A percentile compares a stretch with the other conserved stretches of the same genome.
These are phyloP conservation scores for Mylabris phalerata DNA, from an alignment of 1,140 invertebrate genomes.

Conservation along the genomic window DNA sequence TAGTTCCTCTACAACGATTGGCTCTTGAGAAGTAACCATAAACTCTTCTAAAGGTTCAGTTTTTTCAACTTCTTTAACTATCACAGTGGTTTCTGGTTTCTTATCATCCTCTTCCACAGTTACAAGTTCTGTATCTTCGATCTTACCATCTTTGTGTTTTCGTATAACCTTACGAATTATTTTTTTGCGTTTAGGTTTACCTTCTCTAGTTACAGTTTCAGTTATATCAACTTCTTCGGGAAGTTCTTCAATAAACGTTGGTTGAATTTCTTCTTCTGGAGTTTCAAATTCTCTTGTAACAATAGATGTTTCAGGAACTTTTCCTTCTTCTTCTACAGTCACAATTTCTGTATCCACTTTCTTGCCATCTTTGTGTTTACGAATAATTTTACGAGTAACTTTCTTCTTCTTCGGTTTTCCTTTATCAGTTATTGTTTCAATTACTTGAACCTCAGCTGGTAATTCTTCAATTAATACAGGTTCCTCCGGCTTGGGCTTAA, in stretches of 20 bases:
- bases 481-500: not conserved
- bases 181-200: slow-evolving; percentile 36
- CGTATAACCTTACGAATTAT: slow-evolving; percentile 34
- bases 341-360: no score
- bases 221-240: slow-evolving; percentile 32
- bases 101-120: slow-evolving; percentile 41
- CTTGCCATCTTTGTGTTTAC: no score
- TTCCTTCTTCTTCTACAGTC: no score
- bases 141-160: slow-evolving; percentile 32
- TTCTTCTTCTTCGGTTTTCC: slow-evolving; percentile 40
- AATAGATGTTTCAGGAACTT: no score
- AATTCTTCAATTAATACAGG: slow-evolving; percentile 12
- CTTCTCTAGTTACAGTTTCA: slow-evolving; percentile 37
- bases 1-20: slow-evolving; percentile 36
- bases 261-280: slow-evolving; percentile 33
- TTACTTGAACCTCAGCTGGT: slow-evolving; percentile 40
- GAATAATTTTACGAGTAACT: no score
- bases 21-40: slow-evolving; percentile 40
- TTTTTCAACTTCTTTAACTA: slow-evolving; percentile 34
- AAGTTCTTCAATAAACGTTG: slow-evolving; percentile 32
- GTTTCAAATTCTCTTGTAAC: no score
- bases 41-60: slow-evolving; percentile 37
- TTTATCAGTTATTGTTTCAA: slow-evolving; percentile 35
- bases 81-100: slow-evolving; percentile 36
- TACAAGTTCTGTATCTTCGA: slow-evolving; percentile 36